phyloP scores from a whole-genome alignment of 2,113 vertebrate species.

The Syngnathoides biaculeatus region DNA sequence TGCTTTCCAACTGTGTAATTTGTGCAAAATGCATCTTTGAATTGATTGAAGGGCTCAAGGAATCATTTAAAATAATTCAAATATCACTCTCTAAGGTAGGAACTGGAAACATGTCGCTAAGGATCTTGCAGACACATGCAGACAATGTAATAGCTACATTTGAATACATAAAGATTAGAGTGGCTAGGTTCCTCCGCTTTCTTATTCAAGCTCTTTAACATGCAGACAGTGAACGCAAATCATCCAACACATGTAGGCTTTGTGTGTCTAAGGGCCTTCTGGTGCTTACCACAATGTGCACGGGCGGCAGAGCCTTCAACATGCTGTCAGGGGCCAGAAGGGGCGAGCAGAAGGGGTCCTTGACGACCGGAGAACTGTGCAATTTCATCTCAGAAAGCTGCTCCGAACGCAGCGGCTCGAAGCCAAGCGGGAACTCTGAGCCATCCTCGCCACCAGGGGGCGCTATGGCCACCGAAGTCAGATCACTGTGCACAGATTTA shows the following conservation, averaged over 20 bases:
- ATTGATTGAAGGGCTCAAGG: neutral
- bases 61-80: neutral
- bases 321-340: conserved; percentile 78
- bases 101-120: neutral
- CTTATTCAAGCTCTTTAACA: neutral
- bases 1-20: too few species aligned
- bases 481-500: conserved; percentile 36
- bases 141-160: neutral
- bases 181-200: neutral
- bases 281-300: conserved; percentile 76
- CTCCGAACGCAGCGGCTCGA: conserved; percentile 78
- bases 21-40: too few species aligned
- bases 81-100: neutral
- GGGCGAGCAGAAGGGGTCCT: conserved; percentile 83
- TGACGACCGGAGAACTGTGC: conserved; percentile 73
- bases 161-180: neutral
- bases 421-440: conserved; percentile 75
- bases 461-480: conserved; percentile 44
- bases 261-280: neutral
- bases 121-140: neutral
- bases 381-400: conserved; percentile 71
- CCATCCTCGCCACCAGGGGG: conserved; percentile 40
- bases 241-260: neutral
- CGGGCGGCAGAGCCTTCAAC: conserved; percentile 69
- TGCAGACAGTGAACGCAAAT: neutral